Conservation (phyloP, 2,113 vertebrate species). For the Heterocephalus glaber region DNA sequence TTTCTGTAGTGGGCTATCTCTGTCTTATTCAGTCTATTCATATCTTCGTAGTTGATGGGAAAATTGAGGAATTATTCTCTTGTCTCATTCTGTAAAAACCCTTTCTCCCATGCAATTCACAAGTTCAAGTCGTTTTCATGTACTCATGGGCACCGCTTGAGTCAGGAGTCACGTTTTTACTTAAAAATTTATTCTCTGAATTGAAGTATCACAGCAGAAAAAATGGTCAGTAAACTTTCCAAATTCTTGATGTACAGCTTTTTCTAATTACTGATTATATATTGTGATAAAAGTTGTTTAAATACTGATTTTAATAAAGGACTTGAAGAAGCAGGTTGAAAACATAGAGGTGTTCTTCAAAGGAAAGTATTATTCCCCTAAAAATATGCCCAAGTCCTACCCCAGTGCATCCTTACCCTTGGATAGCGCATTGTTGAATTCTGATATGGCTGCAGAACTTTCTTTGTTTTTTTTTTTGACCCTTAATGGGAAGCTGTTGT, state of each 20-base stretch:
- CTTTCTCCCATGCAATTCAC: background rate
- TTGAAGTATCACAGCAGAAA: background rate
- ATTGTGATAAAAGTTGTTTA: background rate
- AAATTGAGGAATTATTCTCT: background rate
- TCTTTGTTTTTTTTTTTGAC: too few species aligned
- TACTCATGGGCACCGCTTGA: background rate
- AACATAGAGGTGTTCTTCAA: background rate
- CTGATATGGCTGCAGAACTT: background rate
- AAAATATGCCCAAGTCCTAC: background rate
- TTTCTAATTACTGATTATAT: background rate
- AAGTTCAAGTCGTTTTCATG: background rate
- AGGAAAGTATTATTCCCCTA: background rate
- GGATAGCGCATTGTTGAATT: background rate
- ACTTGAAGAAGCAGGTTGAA: background rate
- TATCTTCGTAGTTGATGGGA: background rate
- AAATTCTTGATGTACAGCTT: background rate
- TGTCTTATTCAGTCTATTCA: background rate
- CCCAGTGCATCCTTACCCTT: background rate
- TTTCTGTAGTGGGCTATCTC: background rate
- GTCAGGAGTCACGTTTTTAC: background rate
- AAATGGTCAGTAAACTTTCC: background rate
- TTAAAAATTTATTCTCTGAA: slow-evolving; percentile 17
- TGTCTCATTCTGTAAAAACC: background rate
- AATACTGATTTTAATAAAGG: background rate
- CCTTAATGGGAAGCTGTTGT: slow-evolving; percentile 79